These are phyloP conservation scores for Daboia siamensis DNA, from an alignment of 2,113 vertebrate genomes.

Conservation along the genomic window DNA sequence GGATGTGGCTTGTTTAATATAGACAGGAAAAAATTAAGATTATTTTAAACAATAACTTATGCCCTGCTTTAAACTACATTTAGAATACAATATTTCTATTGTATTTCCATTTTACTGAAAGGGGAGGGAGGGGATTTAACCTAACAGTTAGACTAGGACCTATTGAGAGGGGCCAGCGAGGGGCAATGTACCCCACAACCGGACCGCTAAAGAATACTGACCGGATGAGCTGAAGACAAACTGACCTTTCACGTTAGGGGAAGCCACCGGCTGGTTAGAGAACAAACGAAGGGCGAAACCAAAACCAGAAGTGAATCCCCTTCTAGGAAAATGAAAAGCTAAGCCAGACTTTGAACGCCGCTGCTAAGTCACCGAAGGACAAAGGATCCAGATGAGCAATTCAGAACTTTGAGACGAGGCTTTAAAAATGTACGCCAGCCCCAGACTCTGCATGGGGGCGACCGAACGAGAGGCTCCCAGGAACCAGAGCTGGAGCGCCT, in stretches of 20 bases:
- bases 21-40: conserved; percentile 44
- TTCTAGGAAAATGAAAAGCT: not conserved
- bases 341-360: not conserved
- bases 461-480: not conserved
- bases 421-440: not conserved
- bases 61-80: conserved; percentile 38
- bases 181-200: not conserved
- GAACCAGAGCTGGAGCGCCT: not conserved
- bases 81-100: conserved; percentile 23
- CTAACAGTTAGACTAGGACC: conserved; percentile 25
- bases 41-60: conserved; percentile 62
- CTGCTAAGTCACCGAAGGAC: not conserved
- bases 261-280: not conserved
- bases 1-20: conserved; percentile 35
- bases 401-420: not conserved
- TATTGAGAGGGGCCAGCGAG: not conserved
- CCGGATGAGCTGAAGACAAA: not conserved
- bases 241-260: not conserved
- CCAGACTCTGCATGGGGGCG: not conserved
- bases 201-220: not conserved
- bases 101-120: not conserved
- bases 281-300: not conserved
- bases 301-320: not conserved
- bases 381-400: not conserved
- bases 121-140: not conserved